A percentile compares a stretch with the other conserved stretches of the same genome.
These are phyloP conservation scores for Drosophila nr. medialis DNA, from an alignment of 2,888 invertebrate species.

Conservation along the genomic window DNA sequence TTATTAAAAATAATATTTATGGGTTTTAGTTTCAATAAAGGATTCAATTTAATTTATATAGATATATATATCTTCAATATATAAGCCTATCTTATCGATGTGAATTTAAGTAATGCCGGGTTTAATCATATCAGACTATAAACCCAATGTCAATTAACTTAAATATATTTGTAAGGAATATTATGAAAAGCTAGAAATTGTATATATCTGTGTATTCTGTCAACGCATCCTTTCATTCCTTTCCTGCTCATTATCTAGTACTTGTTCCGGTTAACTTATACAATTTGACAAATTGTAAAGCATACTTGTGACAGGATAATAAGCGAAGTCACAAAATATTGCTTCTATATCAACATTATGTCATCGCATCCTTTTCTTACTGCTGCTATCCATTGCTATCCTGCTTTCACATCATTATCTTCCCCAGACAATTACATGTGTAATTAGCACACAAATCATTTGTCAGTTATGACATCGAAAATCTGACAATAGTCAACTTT, in stretches of 20 bases:
- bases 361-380: not conserved
- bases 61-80: too few species aligned
- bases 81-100: too few species aligned
- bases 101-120: too few species aligned
- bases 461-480: conserved; percentile 36
- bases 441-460: conserved; percentile 64
- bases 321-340: not conserved
- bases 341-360: not conserved
- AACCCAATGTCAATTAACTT: too few species aligned
- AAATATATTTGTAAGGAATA: too few species aligned
- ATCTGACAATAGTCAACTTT: conserved; percentile 55
- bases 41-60: too few species aligned
- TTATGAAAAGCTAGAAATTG: too few species aligned
- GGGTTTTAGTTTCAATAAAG: too few species aligned
- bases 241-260: not conserved
- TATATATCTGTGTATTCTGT: too few species aligned
- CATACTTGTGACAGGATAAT: not conserved
- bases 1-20: too few species aligned
- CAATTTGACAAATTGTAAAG: not conserved
- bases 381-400: not conserved
- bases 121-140: too few species aligned
- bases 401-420: not conserved
- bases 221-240: not conserved
- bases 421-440: conserved; percentile 23
- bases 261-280: not conserved